Evolutionary conservation across 2,113 vertebrate genomes (phyloP).

Genomic region (Heterotis niloticus): DNA sequence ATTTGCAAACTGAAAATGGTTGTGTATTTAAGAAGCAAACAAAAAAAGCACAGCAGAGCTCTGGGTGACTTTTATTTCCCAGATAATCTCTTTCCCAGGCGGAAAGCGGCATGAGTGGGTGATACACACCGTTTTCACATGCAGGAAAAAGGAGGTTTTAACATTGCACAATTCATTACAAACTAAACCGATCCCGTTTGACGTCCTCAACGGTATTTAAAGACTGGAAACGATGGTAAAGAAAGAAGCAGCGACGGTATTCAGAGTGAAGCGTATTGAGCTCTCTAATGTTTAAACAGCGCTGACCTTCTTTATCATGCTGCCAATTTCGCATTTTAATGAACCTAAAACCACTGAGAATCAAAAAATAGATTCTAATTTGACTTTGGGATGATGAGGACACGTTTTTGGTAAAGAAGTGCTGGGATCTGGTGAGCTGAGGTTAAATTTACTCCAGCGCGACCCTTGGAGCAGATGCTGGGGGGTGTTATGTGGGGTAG

Average conservation of each 20-base stretch:
- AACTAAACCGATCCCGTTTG: background rate
- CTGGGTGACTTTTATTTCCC: slow-evolving; percentile 43
- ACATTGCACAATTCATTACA: background rate
- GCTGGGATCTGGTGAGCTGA: slow-evolving; percentile 93
- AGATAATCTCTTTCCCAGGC: slow-evolving; percentile 36
- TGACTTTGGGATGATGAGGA: slow-evolving; percentile 93
- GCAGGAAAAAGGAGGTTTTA: background rate
- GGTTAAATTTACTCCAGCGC: slow-evolving; percentile 85
- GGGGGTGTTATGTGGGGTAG: slow-evolving; percentile 90
- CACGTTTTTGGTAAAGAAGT: slow-evolving; percentile 89
- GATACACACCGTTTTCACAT: background rate
- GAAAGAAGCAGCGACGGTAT: slow-evolving; percentile 11
- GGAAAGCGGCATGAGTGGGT: slow-evolving; percentile 29
- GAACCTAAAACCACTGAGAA: slow-evolving; percentile 99
- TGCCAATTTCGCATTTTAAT: slow-evolving; percentile 99
- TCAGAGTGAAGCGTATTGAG: slow-evolving; percentile 57
- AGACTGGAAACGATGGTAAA: slow-evolving; percentile 30
- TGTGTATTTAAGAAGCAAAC: background rate
- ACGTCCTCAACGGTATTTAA: slow-evolving; percentile 20
- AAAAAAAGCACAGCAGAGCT: slow-evolving; percentile 30
- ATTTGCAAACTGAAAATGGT: slow-evolving; percentile 30
- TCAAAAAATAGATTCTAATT: slow-evolving; percentile 99
- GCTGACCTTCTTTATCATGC: slow-evolving; percentile 97
- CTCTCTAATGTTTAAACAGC: slow-evolving; percentile 90
- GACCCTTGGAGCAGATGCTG: slow-evolving; percentile 71